phyloP scores from a whole-genome alignment of 2,113 vertebrate species.

The Anarhynchus alexandrinus region DNA sequence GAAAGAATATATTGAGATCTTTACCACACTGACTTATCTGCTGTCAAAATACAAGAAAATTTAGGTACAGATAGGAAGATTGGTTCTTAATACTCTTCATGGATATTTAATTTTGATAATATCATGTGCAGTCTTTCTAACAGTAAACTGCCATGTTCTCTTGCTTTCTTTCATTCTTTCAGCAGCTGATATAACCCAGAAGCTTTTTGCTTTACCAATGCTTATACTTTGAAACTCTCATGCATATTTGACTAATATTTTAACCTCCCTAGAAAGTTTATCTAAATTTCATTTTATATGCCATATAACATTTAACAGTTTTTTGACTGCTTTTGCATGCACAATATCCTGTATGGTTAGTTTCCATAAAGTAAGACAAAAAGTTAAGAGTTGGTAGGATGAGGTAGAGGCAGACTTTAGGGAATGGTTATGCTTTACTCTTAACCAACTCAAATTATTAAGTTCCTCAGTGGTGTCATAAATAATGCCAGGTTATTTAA shows the following conservation, averaged over 20 bases:
- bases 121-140: neutral
- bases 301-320: neutral
- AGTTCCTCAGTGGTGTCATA: neutral
- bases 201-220: neutral
- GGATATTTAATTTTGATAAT: neutral
- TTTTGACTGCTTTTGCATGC: neutral
- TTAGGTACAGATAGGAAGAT: neutral
- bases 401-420: neutral
- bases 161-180: neutral
- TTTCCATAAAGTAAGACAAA: neutral
- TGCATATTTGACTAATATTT: neutral
- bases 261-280: neutral
- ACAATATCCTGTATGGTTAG: neutral
- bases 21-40: neutral
- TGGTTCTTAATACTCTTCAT: neutral
- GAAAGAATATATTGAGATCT: neutral
- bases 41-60: neutral
- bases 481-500: neutral
- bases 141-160: neutral
- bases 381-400: neutral
- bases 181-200: neutral
- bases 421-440: neutral
- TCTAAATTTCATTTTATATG: neutral
- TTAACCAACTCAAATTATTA: neutral
- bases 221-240: neutral